Conservation (phyloP, 2,888 invertebrate genomes). For the Mythimna pallens region DNA sequence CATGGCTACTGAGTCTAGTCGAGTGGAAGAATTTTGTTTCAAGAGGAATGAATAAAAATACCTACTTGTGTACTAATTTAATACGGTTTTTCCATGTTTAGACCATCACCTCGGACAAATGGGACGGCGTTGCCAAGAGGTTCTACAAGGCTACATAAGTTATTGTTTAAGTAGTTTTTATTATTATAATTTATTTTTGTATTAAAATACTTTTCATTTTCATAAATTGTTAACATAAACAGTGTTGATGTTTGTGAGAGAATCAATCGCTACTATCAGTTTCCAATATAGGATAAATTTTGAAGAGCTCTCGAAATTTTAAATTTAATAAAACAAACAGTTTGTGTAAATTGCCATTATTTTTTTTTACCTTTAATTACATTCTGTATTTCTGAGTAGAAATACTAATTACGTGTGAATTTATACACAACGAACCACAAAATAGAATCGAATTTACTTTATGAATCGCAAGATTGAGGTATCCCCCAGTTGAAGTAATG, state of each 20-base stretch:
- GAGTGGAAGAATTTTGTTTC: background rate
- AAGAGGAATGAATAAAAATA: background rate
- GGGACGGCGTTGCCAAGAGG: slow-evolving; percentile 71
- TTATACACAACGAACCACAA: too few relatives aligned
- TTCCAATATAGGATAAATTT: background rate
- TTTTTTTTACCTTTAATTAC: too few relatives aligned
- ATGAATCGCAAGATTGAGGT: too few relatives aligned
- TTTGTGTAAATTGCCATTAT: too few relatives aligned
- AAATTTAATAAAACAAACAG: too few relatives aligned
- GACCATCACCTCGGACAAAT: slow-evolving; percentile 64
- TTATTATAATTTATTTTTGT: slow-evolving; percentile 45
- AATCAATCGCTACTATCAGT: background rate
- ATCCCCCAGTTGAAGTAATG: too few relatives aligned
- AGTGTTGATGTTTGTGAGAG: background rate
- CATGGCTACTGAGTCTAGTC: background rate
- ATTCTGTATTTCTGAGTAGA: too few relatives aligned
- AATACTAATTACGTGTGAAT: too few relatives aligned
- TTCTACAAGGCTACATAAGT: slow-evolving; percentile 67
- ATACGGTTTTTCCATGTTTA: slow-evolving; percentile 50
- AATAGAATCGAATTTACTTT: too few relatives aligned
- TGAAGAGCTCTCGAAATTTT: too few relatives aligned
- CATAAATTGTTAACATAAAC: background rate
- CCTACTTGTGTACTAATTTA: too few relatives aligned
- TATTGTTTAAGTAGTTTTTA: slow-evolving; percentile 26
- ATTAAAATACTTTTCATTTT: slow-evolving; percentile 18